A percentile compares a stretch with the other conserved stretches of the same genome.
Conservation (phyloP, 2,797 vertebrate species). For the Platalea minor region DNA sequence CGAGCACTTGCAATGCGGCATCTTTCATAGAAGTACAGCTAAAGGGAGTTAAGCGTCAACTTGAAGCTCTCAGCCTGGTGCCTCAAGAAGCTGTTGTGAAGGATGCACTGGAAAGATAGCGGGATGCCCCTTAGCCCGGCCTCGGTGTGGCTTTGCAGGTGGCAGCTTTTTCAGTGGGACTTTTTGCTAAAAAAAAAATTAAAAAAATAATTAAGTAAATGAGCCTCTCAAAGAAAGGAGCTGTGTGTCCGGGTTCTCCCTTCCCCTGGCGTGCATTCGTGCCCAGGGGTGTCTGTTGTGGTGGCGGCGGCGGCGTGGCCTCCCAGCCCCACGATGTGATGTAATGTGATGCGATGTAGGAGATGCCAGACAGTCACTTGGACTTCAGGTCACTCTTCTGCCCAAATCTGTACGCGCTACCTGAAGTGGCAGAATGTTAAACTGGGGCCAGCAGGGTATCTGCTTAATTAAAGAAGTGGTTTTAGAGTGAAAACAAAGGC, state of each 20-base stretch:
- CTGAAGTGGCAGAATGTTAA: neutral
- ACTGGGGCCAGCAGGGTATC: neutral
- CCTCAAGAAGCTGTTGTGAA: neutral
- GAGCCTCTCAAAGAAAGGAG: neutral
- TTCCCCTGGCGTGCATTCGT: accelerated
- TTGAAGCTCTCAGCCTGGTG: neutral
- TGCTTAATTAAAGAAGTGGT: neutral
- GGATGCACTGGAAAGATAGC: neutral
- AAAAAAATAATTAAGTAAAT: neutral
- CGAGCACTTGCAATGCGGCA: neutral
- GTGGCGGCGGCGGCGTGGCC: neutral
- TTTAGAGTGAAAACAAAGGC: conserved; percentile 48
- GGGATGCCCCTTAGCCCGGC: neutral
- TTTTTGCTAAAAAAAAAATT: neutral
- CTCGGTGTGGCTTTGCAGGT: neutral
- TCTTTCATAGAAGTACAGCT: neutral
- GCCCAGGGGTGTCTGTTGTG: neutral
- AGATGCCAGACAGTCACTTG: neutral
- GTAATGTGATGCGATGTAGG: neutral
- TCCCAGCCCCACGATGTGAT: neutral
- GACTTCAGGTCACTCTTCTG: neutral
- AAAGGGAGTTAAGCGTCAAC: neutral
- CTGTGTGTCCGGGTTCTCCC: neutral
- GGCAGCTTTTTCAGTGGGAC: neutral
- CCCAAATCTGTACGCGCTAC: accelerated